phyloP scores from a whole-genome alignment of 2,797 vertebrate genomes.

The Phrynocephalus vlangalii region DNA sequence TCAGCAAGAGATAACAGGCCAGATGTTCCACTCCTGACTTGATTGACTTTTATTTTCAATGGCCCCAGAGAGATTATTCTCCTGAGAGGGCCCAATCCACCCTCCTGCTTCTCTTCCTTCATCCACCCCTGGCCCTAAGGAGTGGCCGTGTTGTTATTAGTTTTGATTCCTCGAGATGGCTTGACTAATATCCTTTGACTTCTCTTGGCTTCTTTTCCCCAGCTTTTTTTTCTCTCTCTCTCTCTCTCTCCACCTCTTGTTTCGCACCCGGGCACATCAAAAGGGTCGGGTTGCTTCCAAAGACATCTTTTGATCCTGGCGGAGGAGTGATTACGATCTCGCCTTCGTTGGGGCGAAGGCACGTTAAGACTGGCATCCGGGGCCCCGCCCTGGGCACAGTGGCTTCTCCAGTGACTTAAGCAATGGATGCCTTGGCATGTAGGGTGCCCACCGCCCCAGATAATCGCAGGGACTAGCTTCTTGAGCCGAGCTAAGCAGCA shows the following conservation, averaged over 20 bases:
- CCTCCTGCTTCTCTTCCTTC: neutral
- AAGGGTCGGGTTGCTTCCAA: conserved; percentile 1
- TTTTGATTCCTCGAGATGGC: neutral
- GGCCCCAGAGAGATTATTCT: neutral
- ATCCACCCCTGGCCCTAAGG: neutral
- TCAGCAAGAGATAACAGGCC: too few relatives aligned
- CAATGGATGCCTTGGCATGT: neutral
- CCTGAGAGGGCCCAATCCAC: too few relatives aligned
- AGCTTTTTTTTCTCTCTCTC: too few relatives aligned
- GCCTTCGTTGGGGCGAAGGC: neutral
- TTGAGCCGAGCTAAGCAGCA: neutral
- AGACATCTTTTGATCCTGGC: conserved; percentile 20
- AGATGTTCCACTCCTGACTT: too few relatives aligned
- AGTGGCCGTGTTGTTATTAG: neutral
- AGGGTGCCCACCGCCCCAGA: too few relatives aligned
- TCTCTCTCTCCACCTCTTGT: too few relatives aligned
- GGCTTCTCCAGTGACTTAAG: neutral
- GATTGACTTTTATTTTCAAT: neutral
- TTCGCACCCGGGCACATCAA: conserved; percentile 20
- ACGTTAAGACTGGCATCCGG: neutral
- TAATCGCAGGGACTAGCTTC: neutral
- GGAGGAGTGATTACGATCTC: conserved; percentile 17
- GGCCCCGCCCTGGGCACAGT: neutral
- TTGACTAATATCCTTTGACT: neutral
- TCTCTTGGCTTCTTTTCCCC: neutral